Evolutionary conservation across 2,113 vertebrate genomes (phyloP).

Genomic region (Emydura subglobosa): DNA sequence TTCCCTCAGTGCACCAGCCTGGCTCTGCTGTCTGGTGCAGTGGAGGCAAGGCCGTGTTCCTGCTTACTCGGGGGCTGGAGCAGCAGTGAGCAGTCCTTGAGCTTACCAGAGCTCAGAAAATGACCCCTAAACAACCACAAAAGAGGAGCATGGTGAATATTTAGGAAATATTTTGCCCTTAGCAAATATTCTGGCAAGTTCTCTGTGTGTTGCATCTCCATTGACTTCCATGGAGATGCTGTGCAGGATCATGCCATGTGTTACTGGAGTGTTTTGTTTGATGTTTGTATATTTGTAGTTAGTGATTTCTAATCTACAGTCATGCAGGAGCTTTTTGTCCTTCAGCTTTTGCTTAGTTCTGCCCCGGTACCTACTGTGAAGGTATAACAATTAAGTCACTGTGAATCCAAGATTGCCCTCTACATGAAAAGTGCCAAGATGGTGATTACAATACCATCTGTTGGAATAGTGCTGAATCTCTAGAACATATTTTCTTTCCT

Average conservation of each 20-base stretch:
- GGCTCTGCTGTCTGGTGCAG: not conserved
- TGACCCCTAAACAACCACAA: not conserved
- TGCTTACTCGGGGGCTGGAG: not conserved
- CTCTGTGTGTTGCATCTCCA: fast-evolving
- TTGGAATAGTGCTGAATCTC: not conserved
- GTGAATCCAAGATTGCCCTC: not conserved
- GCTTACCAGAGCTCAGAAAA: not conserved
- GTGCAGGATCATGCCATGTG: not conserved
- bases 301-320: fast-evolving
- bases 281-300: fast-evolving
- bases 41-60: not conserved
- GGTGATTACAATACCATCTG: not conserved
- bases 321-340: not conserved
- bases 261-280: not conserved
- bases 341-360: not conserved
- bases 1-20: not conserved
- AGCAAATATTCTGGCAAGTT: not conserved
- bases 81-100: not conserved
- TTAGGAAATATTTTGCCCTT: not conserved
- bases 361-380: not conserved
- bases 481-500: not conserved
- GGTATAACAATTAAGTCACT: not conserved
- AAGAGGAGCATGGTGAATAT: not conserved
- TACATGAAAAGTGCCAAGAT: fast-evolving
- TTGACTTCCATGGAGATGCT: not conserved